Base-by-base conservation (phyloP, 2,888 invertebrate genomes). In the Drosophila hawaiiensis region DNA sequence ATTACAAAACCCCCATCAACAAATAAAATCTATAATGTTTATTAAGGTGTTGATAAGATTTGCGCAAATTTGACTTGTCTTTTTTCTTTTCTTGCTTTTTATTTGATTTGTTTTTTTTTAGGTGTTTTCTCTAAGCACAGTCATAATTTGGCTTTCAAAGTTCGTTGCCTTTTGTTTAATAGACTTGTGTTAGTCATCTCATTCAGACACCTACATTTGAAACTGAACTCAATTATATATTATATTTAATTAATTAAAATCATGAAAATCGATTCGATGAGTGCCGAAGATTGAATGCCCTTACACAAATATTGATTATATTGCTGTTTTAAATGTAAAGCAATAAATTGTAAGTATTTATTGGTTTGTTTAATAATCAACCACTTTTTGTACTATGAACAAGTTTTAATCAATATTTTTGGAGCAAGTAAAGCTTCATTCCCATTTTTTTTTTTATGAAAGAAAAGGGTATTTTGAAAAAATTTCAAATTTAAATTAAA, bases 91-190 rank as follows among this genome's bases (percentile, higher is more conserved):
- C 37, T 16, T 19, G 54, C 16, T 37, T 37, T 55, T 16, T 7
- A 52, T 62, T 68, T 61, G 67, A 59, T 58, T 37, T 31, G 41
- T 25, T 29, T 25, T 39, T 29, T 35, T 29, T 59, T 50, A 29
- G 29, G 19, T 62, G 50, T 55, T 63, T 59, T 59, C 22, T 35
- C 52, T 33, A 41, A 55, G 35, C 43, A 64, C 47, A 28, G n/a
- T 39, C 43, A 54, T 54, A 25, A 49, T 54, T 62, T 35, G 22
- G 64, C 61, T 56, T 65, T 56, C 56, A 55, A 73, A 73, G 72
- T 58, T 73, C 72, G 71, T 71, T 73, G 72, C 41, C 72, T 70
- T 73, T 64, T 70, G 64, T 70, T 64, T 50, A 71, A 64, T 63
- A 31, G 29, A 69, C 25, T 58, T 59, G 63, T 59, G 29, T 72